Evolutionary conservation across 2,797 vertebrate species (phyloP), one percentile per base, ranked within the genome.

Genomic region (Podarcis lilfordi): DNA sequence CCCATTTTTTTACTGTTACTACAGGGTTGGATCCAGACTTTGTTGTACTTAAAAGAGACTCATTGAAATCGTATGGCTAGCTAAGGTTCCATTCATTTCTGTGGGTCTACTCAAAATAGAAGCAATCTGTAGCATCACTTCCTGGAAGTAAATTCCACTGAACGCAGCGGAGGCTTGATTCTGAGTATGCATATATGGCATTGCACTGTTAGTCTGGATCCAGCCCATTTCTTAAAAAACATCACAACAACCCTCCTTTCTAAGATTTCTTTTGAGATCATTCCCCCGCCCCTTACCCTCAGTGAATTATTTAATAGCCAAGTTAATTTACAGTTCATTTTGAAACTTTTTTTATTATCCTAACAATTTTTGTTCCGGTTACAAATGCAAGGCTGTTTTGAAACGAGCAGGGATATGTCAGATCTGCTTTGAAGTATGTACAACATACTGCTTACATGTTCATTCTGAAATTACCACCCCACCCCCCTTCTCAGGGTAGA

Each of bases 301-400:
- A 3, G 43, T 68, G 13, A 88, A 59, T 55, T 3, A 55, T 55
- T 55, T 64, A 23, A 64, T 19, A 78, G 72, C 11, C 80, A 6
- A 23, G 89, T 86, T 87, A 50, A 10, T 45, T 72, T 88, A 45
- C 89, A 77, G 86, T 86, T 85, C 76, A 86, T 91, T 90, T 93
- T 15, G 61, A 81, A 78, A 68, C 2, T 25, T 4, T 83, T 83
- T 90, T 85, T 68, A 78, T 68, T 71, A 75, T 77, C 55, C 86
- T 19, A 69, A 6, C 61, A 6, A 17, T 74, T 29, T 29, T 55
- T 64, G 88, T 43, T 88, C 86, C 74, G n/a, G 89, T 86, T 87
- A 61, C 68, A 88, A 92, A 77, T 1, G 81, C 21, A 82, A 81
- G 75, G 92, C 55, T 75, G 4, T 87, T 90, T 83, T 64, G 77